Percentiles rank a stretch among this genome's conserved stretches.
phyloP scores from a whole-genome alignment of 2,888 invertebrate species.

The Tanaodytes sp. region DNA sequence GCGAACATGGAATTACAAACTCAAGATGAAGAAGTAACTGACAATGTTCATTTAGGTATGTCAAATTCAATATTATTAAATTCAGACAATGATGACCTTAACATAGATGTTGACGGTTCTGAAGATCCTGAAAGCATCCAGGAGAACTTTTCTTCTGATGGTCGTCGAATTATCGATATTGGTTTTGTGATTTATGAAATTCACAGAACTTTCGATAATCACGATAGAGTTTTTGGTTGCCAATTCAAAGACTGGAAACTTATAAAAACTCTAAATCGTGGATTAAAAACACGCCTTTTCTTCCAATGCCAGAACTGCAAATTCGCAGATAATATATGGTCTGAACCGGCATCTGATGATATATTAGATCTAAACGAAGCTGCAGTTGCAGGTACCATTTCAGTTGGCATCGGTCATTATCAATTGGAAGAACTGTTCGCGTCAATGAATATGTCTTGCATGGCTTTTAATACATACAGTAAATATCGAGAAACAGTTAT shows the following conservation, averaged over 20 bases:
- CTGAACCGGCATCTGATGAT: not conserved
- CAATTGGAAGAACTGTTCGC: constrained; percentile 1
- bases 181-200: constrained; percentile 5
- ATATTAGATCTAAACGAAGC: not conserved
- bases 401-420: not conserved
- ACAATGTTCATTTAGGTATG: no score
- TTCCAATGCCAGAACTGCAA: not conserved
- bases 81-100: no score
- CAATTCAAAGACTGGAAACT: constrained; percentile 20
- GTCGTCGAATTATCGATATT: constrained; percentile 16
- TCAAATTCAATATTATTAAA: no score
- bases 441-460: not conserved
- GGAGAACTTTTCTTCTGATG: no score
- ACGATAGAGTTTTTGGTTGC: no score
- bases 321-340: not conserved
- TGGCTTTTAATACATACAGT: not conserved
- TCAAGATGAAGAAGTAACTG: no score
- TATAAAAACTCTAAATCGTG: constrained; percentile 1
- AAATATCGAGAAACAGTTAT: not conserved
- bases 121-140: no score
- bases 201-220: constrained; percentile 11
- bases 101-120: no score
- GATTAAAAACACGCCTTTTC: not conserved
- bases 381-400: not conserved
- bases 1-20: no score